A percentile compares a stretch with the other conserved stretches of the same genome.
phyloP scores from a whole-genome alignment of 1,140 invertebrate species.

The Hyphantria cunea region DNA sequence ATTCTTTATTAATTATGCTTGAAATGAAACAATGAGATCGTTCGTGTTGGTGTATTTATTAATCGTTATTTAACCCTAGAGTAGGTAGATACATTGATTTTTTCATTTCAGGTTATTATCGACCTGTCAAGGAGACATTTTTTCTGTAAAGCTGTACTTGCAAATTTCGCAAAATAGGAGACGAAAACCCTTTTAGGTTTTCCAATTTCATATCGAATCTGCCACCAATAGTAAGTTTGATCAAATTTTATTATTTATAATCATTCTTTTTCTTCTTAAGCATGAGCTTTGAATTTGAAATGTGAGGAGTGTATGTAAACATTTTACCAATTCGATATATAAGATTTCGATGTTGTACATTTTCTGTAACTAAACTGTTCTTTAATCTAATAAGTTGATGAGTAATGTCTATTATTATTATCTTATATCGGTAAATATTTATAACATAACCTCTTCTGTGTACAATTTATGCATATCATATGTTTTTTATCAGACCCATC shows the following conservation, averaged over 20 bases:
- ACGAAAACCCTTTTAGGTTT: conserved; percentile 81
- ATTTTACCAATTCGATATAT: not conserved
- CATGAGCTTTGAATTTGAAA: conserved; percentile 3
- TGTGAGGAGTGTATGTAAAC: conserved; percentile 20
- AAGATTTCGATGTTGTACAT: too few species aligned
- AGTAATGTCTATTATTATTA: too few species aligned
- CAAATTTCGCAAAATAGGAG: conserved; percentile 81
- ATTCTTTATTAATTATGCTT: conserved; percentile 14
- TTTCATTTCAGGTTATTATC: conserved; percentile 81
- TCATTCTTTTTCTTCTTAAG: not conserved
- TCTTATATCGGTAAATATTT: too few species aligned
- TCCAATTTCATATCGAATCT: conserved; percentile 81
- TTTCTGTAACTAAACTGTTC: too few species aligned
- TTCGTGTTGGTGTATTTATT: not conserved
- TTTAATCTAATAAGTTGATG: too few species aligned
- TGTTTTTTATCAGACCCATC: conserved; percentile 29
- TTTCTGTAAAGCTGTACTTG: conserved; percentile 68
- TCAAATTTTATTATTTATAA: conserved; percentile 10
- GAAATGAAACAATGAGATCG: not conserved
- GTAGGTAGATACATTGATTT: conserved; percentile 65
- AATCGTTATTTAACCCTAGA: conserved; percentile 36
- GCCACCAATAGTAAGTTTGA: conserved; percentile 76
- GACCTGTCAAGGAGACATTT: conserved; percentile 80
- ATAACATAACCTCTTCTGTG: not conserved
- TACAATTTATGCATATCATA: conserved; percentile 9